phyloP scores from a whole-genome alignment of 2,888 invertebrate species.

The Stenchaetothrips biformis region DNA sequence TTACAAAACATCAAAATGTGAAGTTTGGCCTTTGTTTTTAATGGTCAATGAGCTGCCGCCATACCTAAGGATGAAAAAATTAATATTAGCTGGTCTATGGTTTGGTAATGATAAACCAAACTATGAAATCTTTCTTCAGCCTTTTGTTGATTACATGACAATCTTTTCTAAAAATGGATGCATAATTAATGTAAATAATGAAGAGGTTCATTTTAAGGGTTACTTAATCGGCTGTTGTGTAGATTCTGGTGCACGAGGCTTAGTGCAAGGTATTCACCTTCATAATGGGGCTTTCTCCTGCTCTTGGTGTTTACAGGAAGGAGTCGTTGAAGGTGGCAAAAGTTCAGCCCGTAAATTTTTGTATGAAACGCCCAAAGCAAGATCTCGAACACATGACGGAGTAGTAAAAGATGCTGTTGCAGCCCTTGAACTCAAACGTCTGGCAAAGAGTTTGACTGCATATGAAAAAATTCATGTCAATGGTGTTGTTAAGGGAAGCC shows the following conservation, averaged over 20 bases:
- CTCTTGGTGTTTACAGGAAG: not conserved
- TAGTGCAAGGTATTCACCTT: not conserved
- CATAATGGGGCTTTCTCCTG: not conserved
- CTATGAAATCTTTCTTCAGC: not conserved
- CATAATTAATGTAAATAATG: not conserved
- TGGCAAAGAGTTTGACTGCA: not conserved
- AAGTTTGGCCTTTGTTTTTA: not conserved
- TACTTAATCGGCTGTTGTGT: not conserved
- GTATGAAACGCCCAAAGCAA: not conserved
- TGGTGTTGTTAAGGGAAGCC: not conserved
- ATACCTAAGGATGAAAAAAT: not conserved
- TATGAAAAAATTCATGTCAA: not conserved
- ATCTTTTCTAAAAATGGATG: not conserved
- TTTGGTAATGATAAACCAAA: not conserved
- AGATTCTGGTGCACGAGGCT: not conserved
- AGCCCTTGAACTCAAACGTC: not conserved
- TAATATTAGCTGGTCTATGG: not conserved
- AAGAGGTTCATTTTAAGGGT: not conserved
- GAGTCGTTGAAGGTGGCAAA: not conserved
- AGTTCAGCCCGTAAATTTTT: not conserved
- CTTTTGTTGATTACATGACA: not conserved
- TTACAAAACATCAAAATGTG: not conserved
- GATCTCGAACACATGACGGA: not conserved
- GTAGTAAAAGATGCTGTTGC: not conserved
- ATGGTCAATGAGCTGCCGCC: not conserved